phyloP scores from a whole-genome alignment of 2,797 vertebrate species.

The Bradypus variegatus region DNA sequence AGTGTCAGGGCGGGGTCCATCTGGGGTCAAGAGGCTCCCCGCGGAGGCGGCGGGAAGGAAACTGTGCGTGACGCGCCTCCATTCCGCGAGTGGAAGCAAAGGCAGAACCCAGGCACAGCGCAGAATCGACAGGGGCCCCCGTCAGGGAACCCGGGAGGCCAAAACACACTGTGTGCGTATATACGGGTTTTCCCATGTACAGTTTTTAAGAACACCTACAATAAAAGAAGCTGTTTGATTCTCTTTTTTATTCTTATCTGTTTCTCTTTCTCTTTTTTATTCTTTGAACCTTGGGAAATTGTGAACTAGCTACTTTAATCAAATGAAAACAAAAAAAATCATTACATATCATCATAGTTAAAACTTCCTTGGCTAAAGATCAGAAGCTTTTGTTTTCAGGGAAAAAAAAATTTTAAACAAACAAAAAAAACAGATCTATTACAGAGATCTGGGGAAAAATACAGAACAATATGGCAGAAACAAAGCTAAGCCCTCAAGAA shows the following conservation, averaged over 20 bases:
- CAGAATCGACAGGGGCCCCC: fast-evolving
- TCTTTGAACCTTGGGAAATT: background rate
- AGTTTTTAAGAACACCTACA: background rate
- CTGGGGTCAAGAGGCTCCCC: background rate
- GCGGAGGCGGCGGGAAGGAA: fast-evolving
- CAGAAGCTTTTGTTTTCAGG: background rate
- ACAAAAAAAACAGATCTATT: background rate
- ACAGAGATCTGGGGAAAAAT: background rate
- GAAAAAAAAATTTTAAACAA: background rate
- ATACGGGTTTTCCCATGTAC: too few relatives aligned
- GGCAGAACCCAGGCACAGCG: too few relatives aligned
- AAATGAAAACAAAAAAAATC: background rate
- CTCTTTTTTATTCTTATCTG: background rate
- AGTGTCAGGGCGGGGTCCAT: background rate
- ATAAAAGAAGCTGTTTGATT: background rate
- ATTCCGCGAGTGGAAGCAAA: background rate
- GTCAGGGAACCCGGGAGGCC: too few relatives aligned
- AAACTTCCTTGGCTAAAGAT: background rate
- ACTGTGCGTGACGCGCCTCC: fast-evolving
- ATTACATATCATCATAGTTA: background rate
- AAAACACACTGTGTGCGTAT: too few relatives aligned
- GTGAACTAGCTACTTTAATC: background rate
- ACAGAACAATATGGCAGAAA: background rate
- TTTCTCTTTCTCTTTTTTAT: background rate
- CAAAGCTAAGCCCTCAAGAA: background rate